Evolutionary conservation across 2,113 vertebrate species (phyloP).

Genomic region (Macroglossus sobrinus): DNA sequence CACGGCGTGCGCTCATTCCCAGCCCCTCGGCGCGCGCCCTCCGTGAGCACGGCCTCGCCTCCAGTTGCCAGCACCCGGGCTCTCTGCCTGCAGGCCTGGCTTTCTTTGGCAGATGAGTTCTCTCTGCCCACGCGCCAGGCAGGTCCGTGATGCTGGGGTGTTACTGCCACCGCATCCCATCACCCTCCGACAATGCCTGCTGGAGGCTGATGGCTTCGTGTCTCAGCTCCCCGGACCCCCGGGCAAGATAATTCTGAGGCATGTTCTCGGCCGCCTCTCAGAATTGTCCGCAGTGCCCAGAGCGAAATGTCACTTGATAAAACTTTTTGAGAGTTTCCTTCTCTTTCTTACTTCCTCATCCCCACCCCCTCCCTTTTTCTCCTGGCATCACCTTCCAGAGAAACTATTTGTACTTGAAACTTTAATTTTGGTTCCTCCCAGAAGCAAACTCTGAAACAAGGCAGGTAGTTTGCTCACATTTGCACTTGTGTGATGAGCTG

Average conservation of each 20-base stretch:
- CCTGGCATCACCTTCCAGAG: background rate
- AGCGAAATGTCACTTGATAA: background rate
- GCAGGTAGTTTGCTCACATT: background rate
- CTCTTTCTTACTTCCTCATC: background rate
- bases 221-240: background rate
- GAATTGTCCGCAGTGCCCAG: background rate
- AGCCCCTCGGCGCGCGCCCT: fast-evolving
- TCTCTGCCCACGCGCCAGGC: background rate
- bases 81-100: background rate
- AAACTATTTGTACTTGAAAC: background rate
- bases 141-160: background rate
- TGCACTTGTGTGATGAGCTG: background rate
- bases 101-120: background rate
- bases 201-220: background rate
- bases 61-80: background rate
- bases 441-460: background rate
- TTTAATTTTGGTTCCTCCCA: background rate
- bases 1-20: fast-evolving
- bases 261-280: background rate
- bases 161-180: fast-evolving
- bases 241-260: background rate
- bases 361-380: background rate
- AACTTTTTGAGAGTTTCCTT: background rate
- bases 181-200: too few species aligned
- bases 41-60: background rate